These are phyloP conservation scores for Drosophila malerkotliana DNA, from an alignment of 1,140 invertebrate species.

Conservation along the genomic window DNA sequence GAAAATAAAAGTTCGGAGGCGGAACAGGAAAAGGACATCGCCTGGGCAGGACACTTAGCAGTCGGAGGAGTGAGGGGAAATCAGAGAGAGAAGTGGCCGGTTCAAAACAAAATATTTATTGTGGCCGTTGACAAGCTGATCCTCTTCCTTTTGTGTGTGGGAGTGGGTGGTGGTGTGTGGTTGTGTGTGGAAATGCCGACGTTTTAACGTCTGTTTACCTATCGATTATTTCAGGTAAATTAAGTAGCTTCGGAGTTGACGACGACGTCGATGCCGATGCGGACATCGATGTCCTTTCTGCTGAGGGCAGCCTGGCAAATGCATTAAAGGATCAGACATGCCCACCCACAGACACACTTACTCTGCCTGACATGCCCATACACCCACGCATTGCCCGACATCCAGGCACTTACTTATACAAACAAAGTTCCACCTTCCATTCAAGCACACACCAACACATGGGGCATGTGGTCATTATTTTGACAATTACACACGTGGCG, in stretches of 20 bases:
- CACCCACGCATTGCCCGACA: conserved; percentile 52
- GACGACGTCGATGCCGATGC: conserved; percentile 29
- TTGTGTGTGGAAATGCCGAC: conserved; percentile 68
- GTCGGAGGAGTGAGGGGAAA: conserved; percentile 13
- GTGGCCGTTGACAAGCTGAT: conserved; percentile 67
- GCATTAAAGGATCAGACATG: conserved; percentile 81
- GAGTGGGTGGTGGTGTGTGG: neutral
- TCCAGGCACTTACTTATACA: conserved; percentile 77
- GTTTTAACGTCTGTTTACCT: conserved; percentile 82
- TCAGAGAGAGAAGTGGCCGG: conserved; percentile 30
- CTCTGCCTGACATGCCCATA: conserved; percentile 18
- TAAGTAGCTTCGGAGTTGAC: conserved; percentile 73
- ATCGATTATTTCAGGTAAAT: conserved; percentile 83
- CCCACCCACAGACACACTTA: conserved; percentile 38
- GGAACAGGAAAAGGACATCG: conserved; percentile 29
- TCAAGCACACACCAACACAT: conserved; percentile 19
- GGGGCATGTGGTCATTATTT: conserved; percentile 75
- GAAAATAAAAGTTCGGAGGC: conserved; percentile 12
- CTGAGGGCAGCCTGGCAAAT: conserved; percentile 68
- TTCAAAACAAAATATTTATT: conserved; percentile 83
- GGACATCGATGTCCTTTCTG: conserved; percentile 57
- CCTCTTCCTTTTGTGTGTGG: conserved; percentile 16
- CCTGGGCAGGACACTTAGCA: conserved; percentile 63
- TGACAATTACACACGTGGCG: conserved; percentile 80
- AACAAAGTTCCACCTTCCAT: conserved; percentile 55